Evolutionary conservation across 2,888 invertebrate genomes (phyloP), one percentile per base, ranked within the genome.

Genomic region (Ophonus ardosiacus): DNA sequence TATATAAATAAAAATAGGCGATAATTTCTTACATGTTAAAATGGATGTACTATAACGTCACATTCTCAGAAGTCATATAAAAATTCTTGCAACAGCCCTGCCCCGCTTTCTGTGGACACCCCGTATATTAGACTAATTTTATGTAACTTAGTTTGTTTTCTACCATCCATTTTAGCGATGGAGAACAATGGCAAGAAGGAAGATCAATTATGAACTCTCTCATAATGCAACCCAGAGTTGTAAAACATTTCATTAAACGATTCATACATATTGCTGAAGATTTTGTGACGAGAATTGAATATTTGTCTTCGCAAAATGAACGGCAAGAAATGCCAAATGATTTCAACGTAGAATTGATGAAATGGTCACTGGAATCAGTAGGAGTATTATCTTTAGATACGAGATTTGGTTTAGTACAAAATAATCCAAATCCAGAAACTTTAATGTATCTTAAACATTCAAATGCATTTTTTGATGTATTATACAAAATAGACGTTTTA

Each of bases 331-430:
- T 89, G 89, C 89, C 89, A 0, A 86, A 79, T 0, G 86, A 94
- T 87, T 93, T 95, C 76, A 89, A 90, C 43, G 89, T 91, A 17
- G 93, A 94, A 90, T 89, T 94, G 21, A 92, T 92, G 57, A 94
- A 93, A 89, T 95, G 94, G 94, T 92, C 94, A 0, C 89, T 95
- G 81, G 95, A 95, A 90, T 94, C 93, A 0, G 91, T 59, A 2
- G 90, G 90, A 2, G 88, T 90, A 0, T 89, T 92, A n/a, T 91
- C 91, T 0, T 78, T 91, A n/a, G 90, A 91, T 79, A 88, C 61
- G 10, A 40, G 86, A 81, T 80, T 86, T 21, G 86, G 92, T 1
- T 92, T 92, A 90, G 84, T 92, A 40, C 88, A 90, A 15, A 57
- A 18, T 21, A 88, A 90, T 82, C 63, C 89, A 61, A 10, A 89